These are phyloP conservation scores for Trachelus tabidus DNA, from an alignment of 2,888 invertebrate genomes.

Conservation along the genomic window DNA sequence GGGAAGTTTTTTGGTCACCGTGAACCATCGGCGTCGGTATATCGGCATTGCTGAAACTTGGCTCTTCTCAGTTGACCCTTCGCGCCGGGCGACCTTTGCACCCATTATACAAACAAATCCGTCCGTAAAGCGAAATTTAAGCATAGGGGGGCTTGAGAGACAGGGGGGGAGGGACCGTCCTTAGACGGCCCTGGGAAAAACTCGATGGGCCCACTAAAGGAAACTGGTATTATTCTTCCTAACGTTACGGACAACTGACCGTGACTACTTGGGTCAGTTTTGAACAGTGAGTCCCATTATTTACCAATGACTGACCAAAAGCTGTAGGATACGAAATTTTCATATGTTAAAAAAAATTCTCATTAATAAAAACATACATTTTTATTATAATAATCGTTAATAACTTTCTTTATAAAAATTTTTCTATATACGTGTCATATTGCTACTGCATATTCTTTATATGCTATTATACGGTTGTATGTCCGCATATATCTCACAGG, in stretches of 20 bases:
- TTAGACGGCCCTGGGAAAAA: conserved; percentile 38
- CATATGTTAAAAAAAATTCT: background rate
- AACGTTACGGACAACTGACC: conserved; percentile 21
- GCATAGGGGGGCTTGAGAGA: background rate
- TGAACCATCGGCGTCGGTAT: background rate
- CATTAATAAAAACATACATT: background rate
- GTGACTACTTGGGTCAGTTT: conserved; percentile 10
- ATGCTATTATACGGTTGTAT: background rate
- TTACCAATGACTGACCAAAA: background rate
- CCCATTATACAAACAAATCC: conserved; percentile 10
- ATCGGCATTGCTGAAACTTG: conserved; percentile 5
- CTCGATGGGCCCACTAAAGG: conserved; percentile 39
- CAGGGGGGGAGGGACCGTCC: conserved; percentile 2
- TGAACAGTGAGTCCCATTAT: background rate
- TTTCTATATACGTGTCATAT: background rate
- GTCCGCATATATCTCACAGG: background rate
- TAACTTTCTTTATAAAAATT: background rate
- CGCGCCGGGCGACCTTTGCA: background rate
- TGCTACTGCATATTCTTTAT: background rate
- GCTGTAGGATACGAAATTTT: background rate
- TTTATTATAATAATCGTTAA: background rate
- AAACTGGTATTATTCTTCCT: conserved; percentile 42
- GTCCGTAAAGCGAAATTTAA: conserved; percentile 9
- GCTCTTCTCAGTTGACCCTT: conserved; percentile 13
- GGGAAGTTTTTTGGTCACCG: background rate